Conservation (phyloP, 1,140 invertebrate species). For the Chlorops oryzae region DNA sequence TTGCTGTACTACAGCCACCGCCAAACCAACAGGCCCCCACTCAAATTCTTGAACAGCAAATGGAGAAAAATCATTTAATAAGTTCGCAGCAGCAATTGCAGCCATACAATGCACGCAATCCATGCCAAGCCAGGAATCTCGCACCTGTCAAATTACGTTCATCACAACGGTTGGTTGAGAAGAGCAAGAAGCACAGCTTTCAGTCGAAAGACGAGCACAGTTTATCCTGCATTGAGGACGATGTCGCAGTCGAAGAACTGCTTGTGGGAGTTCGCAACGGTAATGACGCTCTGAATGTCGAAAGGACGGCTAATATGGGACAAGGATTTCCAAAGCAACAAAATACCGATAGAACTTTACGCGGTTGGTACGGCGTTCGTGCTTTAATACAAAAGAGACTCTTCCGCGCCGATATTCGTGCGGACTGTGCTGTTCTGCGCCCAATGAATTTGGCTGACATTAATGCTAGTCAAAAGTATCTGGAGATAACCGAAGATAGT, state of each 20-base stretch:
- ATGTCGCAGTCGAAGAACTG: slow-evolving; percentile 43
- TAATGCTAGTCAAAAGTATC: background rate
- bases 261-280: slow-evolving; percentile 30
- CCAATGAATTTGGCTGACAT: slow-evolving; percentile 36
- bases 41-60: slow-evolving; percentile 4
- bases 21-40: slow-evolving; percentile 32
- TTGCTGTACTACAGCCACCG: slow-evolving; percentile 39
- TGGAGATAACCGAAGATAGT: no score
- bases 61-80: slow-evolving; percentile 42
- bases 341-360: slow-evolving; percentile 42
- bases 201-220: slow-evolving; percentile 35
- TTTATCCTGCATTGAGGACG: slow-evolving; percentile 42
- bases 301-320: slow-evolving; percentile 27
- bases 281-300: slow-evolving; percentile 16
- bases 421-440: slow-evolving; percentile 20
- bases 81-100: slow-evolving; percentile 54
- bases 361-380: slow-evolving; percentile 43
- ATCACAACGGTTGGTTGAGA: slow-evolving; percentile 65
- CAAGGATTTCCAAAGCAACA: slow-evolving; percentile 46
- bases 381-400: slow-evolving; percentile 45
- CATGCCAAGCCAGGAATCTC: slow-evolving; percentile 80
- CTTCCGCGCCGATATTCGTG: slow-evolving; percentile 37
- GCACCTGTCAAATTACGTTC: slow-evolving; percentile 54
- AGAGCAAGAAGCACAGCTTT: slow-evolving; percentile 52
- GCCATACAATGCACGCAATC: slow-evolving; percentile 83